A percentile compares a stretch with the other conserved stretches of the same genome.
phyloP scores from a whole-genome alignment of 1,140 invertebrate species.

The Drosophila lacertosa region DNA sequence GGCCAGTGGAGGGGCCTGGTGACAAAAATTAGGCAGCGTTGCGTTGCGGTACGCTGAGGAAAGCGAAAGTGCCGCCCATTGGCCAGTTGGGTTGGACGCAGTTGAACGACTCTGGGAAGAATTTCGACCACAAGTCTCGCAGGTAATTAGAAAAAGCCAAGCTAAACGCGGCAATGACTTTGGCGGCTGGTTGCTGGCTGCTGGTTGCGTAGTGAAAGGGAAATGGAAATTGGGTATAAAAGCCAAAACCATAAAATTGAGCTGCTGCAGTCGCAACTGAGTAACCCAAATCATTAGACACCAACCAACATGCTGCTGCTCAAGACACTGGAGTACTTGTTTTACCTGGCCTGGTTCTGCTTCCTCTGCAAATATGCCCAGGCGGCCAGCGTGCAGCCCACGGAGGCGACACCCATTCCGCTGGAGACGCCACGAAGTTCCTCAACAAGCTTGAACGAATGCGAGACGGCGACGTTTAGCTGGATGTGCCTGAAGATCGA shows the following conservation, averaged over 20 bases:
- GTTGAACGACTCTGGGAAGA: slow-evolving; percentile 78
- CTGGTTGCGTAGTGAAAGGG: slow-evolving; percentile 71
- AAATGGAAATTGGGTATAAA: slow-evolving; percentile 80
- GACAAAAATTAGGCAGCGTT: slow-evolving; percentile 66
- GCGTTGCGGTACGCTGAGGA: slow-evolving; percentile 65
- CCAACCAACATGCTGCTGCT: slow-evolving; percentile 59
- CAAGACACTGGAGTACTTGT: slow-evolving; percentile 74
- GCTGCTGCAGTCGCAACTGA: slow-evolving; percentile 54
- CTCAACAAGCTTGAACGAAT: slow-evolving; percentile 85
- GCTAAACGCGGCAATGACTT: slow-evolving; percentile 58
- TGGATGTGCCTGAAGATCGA: slow-evolving; percentile 91
- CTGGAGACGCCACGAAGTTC: slow-evolving; percentile 27
- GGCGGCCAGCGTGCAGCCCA: slow-evolving; percentile 60
- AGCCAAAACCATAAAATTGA: slow-evolving; percentile 59
- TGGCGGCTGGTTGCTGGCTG: no score
- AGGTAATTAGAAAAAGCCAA: slow-evolving; percentile 76
- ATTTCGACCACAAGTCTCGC: slow-evolving; percentile 80
- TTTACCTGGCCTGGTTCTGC: slow-evolving; percentile 69
- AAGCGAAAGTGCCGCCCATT: slow-evolving; percentile 77
- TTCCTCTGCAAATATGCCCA: slow-evolving; percentile 67
- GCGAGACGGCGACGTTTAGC: slow-evolving; percentile 88
- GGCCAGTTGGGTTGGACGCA: slow-evolving; percentile 59
- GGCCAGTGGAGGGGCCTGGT: slow-evolving; percentile 44
- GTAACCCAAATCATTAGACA: slow-evolving; percentile 44
- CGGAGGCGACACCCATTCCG: slow-evolving; percentile 27